These are phyloP conservation scores for Phanerotoma sp. DNA, from an alignment of 2,888 invertebrate species.

Conservation along the genomic window DNA sequence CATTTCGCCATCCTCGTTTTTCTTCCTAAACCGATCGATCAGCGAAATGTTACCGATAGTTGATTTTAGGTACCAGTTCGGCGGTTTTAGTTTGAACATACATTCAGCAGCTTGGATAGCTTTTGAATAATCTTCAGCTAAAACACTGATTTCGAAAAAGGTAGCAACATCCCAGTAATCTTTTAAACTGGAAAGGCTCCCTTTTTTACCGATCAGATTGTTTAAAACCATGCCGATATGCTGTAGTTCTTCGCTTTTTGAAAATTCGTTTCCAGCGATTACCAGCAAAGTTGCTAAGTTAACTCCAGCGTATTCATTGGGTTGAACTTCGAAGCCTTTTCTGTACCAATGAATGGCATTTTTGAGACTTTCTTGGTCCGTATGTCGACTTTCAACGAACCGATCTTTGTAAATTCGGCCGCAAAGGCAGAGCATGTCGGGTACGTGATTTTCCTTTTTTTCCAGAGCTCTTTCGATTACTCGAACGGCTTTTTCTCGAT, in stretches of 20 bases:
- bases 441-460: constrained; percentile 91
- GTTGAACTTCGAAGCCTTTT: constrained; percentile 96
- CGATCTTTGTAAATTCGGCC: constrained; percentile 97
- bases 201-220: constrained; percentile 97
- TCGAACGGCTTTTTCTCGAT: constrained; percentile 88
- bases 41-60: constrained; percentile 95
- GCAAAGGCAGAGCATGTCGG: constrained; percentile 96
- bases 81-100: constrained; percentile 89
- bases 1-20: constrained; percentile 69
- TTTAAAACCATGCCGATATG: constrained; percentile 94
- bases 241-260: constrained; percentile 85
- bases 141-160: constrained; percentile 96
- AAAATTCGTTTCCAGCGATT: constrained; percentile 94
- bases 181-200: constrained; percentile 85
- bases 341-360: constrained; percentile 97
- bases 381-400: constrained; percentile 94
- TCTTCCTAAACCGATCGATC: constrained; percentile 87
- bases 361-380: constrained; percentile 82
- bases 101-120: constrained; percentile 96
- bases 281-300: constrained; percentile 96
- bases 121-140: constrained; percentile 95
- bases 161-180: constrained; percentile 99
- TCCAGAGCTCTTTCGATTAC: constrained; percentile 91
- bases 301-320: constrained; percentile 98
- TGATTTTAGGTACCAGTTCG: constrained; percentile 93